A percentile compares a stretch with the other conserved stretches of the same genome.
Evolutionary conservation across 2,113 vertebrate species (phyloP).

Genomic region (Puntigrus tetrazona): DNA sequence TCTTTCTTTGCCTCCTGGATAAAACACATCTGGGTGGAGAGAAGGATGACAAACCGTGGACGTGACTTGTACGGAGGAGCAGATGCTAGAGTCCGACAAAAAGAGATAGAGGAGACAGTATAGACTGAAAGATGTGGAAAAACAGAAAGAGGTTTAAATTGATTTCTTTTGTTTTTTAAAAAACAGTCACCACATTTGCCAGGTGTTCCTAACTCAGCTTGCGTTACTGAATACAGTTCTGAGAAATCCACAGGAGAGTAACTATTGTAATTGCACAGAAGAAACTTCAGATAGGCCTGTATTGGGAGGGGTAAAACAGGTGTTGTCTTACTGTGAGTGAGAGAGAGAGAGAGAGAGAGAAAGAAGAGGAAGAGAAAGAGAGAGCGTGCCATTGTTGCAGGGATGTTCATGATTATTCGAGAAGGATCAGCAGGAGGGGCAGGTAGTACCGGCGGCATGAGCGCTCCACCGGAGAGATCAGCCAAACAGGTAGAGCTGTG

Average conservation of each 20-base stretch:
- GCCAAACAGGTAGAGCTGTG: slow-evolving; percentile 74
- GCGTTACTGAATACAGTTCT: neutral
- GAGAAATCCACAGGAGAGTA: neutral
- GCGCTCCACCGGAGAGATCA: slow-evolving; percentile 61
- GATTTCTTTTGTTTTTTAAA: neutral
- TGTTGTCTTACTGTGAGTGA: slow-evolving; percentile 44
- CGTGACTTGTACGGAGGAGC: slow-evolving; percentile 9
- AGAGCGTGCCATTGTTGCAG: slow-evolving; percentile 57
- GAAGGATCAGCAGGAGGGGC: slow-evolving; percentile 63
- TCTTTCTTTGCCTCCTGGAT: slow-evolving; percentile 39
- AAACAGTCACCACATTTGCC: neutral
- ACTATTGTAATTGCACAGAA: neutral
- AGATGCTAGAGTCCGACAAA: neutral
- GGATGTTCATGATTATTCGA: slow-evolving; percentile 82
- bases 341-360: slow-evolving; percentile 33
- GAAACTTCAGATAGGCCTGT: slow-evolving; percentile 6
- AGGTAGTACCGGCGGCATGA: slow-evolving; percentile 62
- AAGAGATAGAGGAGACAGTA: neutral
- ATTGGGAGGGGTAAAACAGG: slow-evolving; percentile 42
- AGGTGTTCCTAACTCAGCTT: neutral
- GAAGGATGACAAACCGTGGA: neutral
- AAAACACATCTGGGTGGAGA: slow-evolving; percentile 49
- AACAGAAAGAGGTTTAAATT: slow-evolving; percentile 37
- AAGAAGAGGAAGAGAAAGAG: slow-evolving; percentile 29
- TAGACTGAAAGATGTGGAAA: slow-evolving; percentile 2